These are phyloP conservation scores for Vulpes lagopus DNA, from an alignment of 2,113 vertebrate species.

Conservation along the genomic window DNA sequence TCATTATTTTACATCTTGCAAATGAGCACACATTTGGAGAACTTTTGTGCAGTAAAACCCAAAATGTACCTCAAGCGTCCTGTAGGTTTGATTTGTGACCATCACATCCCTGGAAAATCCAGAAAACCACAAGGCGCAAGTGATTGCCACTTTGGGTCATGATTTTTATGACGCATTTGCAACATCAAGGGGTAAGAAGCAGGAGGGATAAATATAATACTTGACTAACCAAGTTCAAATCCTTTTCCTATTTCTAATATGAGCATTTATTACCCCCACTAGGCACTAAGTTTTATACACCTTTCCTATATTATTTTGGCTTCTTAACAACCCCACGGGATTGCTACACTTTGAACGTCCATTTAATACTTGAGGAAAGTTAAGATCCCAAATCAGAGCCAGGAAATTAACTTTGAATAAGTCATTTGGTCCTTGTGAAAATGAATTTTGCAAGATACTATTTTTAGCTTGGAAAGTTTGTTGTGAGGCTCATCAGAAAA, in stretches of 20 bases:
- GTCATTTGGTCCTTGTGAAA: background rate
- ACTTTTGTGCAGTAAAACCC: background rate
- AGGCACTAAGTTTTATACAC: background rate
- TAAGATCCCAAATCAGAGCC: background rate
- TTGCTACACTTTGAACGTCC: background rate
- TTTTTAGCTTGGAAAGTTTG: background rate
- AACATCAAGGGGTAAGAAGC: background rate
- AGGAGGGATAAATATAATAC: background rate
- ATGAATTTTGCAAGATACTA: background rate
- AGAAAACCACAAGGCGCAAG: background rate
- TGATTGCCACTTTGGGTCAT: background rate
- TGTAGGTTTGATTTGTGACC: background rate
- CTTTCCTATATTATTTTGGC: background rate
- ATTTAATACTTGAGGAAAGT: background rate
- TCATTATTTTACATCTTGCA: background rate
- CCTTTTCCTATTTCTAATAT: background rate
- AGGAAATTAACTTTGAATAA: background rate
- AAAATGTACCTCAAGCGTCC: background rate
- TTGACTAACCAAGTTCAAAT: conserved; percentile 17
- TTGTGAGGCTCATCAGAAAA: background rate
- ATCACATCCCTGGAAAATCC: background rate
- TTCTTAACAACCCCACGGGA: background rate
- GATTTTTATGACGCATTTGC: background rate
- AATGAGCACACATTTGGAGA: background rate
- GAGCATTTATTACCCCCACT: background rate